A percentile compares a stretch with the other conserved stretches of the same genome.
Evolutionary conservation across 2,888 invertebrate genomes (phyloP).

Genomic region (Drosophila heteroneura): DNA sequence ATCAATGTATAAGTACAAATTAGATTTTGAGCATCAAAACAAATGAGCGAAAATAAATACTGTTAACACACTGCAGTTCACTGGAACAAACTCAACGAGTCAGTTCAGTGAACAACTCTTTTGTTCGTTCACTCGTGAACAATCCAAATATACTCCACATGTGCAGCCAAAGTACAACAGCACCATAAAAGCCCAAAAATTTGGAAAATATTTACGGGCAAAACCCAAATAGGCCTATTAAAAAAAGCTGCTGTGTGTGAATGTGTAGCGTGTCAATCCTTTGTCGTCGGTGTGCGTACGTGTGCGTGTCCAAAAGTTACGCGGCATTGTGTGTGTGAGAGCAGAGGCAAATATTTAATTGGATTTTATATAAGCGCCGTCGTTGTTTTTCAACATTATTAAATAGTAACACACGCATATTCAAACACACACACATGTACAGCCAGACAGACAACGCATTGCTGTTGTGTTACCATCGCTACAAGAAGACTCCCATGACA

Average conservation of each 20-base stretch:
- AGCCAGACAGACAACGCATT: conserved; percentile 15
- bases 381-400: conserved; percentile 58
- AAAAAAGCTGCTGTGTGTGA: conserved; percentile 11
- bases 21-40: neutral
- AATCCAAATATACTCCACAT: conserved; percentile 55
- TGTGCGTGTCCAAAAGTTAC: conserved; percentile 43
- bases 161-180: conserved; percentile 53
- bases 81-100: conserved; percentile 30
- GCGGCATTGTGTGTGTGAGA: conserved; percentile 42
- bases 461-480: conserved; percentile 45
- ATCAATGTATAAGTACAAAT: neutral
- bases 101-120: conserved; percentile 39
- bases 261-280: conserved; percentile 20
- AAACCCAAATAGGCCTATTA: conserved; percentile 21
- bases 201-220: conserved; percentile 48
- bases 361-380: conserved; percentile 70
- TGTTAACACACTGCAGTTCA: conserved; percentile 14
- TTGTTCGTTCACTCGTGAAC: conserved; percentile 34
- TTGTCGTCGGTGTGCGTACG: conserved; percentile 30
- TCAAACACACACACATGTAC: conserved; percentile 14
- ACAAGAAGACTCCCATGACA: conserved; percentile 67
- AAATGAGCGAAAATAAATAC: conserved; percentile 1
- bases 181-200: conserved; percentile 52
- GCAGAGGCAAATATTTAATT: conserved; percentile 47
- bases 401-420: conserved; percentile 20